Evolutionary conservation across 2,888 invertebrate genomes (phyloP).

Genomic region (Lasius fuliginosus): DNA sequence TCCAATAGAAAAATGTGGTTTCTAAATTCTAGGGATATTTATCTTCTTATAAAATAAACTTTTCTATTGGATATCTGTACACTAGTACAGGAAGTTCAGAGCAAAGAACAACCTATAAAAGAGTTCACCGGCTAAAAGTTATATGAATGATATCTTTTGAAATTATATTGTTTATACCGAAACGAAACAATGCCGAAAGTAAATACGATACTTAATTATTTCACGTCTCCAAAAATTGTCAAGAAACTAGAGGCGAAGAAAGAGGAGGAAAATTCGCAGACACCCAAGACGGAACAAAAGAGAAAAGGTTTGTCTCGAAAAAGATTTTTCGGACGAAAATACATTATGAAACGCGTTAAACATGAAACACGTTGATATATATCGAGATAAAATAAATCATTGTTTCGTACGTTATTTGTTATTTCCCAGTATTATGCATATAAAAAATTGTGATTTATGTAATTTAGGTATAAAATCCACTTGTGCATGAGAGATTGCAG

Average conservation of each 20-base stretch:
- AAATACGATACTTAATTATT: slow-evolving; percentile 91
- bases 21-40: too few species aligned
- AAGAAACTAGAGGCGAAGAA: slow-evolving; percentile 66
- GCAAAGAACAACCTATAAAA: not conserved
- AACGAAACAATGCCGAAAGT: slow-evolving; percentile 82
- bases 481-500: not conserved
- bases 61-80: too few species aligned
- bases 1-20: too few species aligned
- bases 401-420: not conserved
- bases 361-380: not conserved
- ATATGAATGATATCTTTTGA: not conserved
- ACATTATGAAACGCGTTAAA: not conserved
- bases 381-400: slow-evolving; percentile 9
- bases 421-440: not conserved
- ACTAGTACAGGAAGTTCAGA: too few species aligned
- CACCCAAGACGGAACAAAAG: slow-evolving; percentile 69
- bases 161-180: not conserved
- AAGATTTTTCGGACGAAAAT: not conserved
- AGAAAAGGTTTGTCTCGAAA: slow-evolving; percentile 59
- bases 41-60: too few species aligned
- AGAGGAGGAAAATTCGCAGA: slow-evolving; percentile 50
- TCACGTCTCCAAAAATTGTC: slow-evolving; percentile 85
- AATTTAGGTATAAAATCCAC: not conserved
- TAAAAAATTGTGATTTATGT: not conserved
- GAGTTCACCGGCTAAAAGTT: not conserved